phyloP scores from a whole-genome alignment of 2,888 invertebrate genomes.

The Hylaea fasciaria region DNA sequence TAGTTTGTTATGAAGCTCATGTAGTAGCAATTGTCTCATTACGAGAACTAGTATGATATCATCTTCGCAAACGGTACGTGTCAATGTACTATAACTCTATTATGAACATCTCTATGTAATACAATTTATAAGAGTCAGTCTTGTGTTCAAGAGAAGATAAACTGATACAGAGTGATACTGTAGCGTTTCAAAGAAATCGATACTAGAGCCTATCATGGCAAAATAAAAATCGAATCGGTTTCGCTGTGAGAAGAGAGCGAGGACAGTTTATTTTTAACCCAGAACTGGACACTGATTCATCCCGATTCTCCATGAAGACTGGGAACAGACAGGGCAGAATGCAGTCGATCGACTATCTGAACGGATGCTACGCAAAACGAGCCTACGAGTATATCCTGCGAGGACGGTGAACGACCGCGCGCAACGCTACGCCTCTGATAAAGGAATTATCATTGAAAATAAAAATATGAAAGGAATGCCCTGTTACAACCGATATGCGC shows the following conservation, averaged over 20 bases:
- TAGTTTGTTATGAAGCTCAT: neutral
- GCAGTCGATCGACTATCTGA: constrained; percentile 53
- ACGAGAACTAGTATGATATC: constrained; percentile 25
- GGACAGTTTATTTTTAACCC: constrained; percentile 36
- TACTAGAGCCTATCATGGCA: constrained; percentile 7
- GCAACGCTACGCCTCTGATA: constrained; percentile 51
- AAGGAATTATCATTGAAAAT: constrained; percentile 57
- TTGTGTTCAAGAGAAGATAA: neutral
- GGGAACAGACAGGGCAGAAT: constrained; percentile 43
- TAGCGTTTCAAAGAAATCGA: constrained; percentile 9
- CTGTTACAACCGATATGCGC: constrained; percentile 34
- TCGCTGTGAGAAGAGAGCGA: constrained; percentile 14
- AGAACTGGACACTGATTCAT: constrained; percentile 39
- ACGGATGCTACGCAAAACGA: constrained; percentile 67
- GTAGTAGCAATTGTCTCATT: constrained; percentile 19
- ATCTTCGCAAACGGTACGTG: constrained; percentile 15
- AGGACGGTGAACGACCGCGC: constrained; percentile 56
- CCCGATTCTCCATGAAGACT: constrained; percentile 33
- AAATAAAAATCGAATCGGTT: constrained; percentile 26
- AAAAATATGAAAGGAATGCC: constrained; percentile 42
- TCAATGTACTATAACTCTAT: constrained; percentile 16
- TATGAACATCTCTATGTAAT: constrained; percentile 5
- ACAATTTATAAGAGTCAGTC: neutral
- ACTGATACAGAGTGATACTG: neutral
- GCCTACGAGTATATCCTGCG: constrained; percentile 69